Base-by-base conservation (phyloP, 2,888 invertebrate species). In the Andricus curvator region DNA sequence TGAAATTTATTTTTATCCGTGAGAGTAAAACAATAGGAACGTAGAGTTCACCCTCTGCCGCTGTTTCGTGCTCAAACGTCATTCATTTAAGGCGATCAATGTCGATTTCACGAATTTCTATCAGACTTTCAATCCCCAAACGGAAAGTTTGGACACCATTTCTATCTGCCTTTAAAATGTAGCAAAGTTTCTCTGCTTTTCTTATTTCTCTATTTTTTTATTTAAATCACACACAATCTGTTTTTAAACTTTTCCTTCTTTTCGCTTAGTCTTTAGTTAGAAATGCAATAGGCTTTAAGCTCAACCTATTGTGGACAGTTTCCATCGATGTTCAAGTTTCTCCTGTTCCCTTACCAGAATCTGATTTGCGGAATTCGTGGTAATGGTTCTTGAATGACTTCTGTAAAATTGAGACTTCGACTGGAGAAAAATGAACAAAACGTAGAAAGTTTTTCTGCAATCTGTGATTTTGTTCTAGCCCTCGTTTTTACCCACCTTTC, bases 21-120 rank as follows among this genome's bases (percentile, higher is more conserved):
- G 48, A 70, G 48, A 70, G 29, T 70, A 51, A 44, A 70, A 70
- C 70, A 70, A 70, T 70, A 70, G 70, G 29, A 70, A 29, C 51
- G 70, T 70, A 51, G 25, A 48, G 48, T 51, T 70, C 20, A 70
- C 70, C 51, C 70, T 70, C 48, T 51, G 22, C 8, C 20, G 29
- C 17, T 25, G 48, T 29, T 51, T 70, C 70, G 48, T 51, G 70
- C 51, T 51, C 17, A 20, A 70, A 29, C 70, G 51, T 70, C 51
- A 70, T 70, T 70, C 70, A 70, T 70, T 70, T 70, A 51, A 70
- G 48, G 29, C 70, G 15, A 22, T 68, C 22, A 68, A 68, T 68
- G 44, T 70, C 70, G 51, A 29, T 29, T 70, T 48, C 11, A 51
- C 15, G 44, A 70, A 51, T 51, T 70, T 70, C 48, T 51, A 48